A percentile compares a stretch with the other conserved stretches of the same genome.
These are phyloP conservation scores for Ibycter americanus DNA, from an alignment of 2,797 vertebrate genomes.

Conservation along the genomic window DNA sequence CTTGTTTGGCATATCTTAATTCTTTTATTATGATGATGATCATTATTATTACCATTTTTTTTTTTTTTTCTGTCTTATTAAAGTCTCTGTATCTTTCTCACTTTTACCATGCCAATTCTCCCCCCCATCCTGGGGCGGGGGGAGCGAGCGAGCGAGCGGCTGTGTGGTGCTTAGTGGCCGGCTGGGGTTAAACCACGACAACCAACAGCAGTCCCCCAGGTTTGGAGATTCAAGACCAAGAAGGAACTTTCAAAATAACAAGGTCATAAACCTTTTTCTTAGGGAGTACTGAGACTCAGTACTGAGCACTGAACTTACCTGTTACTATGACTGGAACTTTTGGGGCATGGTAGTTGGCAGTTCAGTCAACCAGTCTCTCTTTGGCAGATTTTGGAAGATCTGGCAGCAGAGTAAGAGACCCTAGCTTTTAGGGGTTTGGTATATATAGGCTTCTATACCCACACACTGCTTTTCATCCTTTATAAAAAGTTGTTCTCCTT, in stretches of 20 bases:
- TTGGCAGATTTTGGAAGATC: not conserved
- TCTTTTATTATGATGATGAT: too few relatives aligned
- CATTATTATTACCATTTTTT: too few relatives aligned
- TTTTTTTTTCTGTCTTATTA: too few relatives aligned
- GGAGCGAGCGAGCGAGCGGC: too few relatives aligned
- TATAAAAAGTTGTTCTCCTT: slow-evolving; percentile 26
- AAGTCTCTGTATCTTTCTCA: too few relatives aligned
- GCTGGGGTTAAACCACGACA: too few relatives aligned
- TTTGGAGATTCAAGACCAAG: not conserved
- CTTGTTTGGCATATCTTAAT: too few relatives aligned
- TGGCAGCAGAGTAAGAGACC: not conserved
- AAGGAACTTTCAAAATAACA: not conserved
- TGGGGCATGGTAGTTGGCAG: not conserved
- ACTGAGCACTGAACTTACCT: not conserved
- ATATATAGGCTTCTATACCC: not conserved
- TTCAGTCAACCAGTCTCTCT: not conserved
- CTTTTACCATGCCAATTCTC: too few relatives aligned
- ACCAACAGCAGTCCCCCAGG: not conserved
- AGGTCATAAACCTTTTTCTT: not conserved
- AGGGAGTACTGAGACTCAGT: not conserved
- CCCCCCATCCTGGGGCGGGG: too few relatives aligned
- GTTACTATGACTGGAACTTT: not conserved
- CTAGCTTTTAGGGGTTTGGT: accelerated
- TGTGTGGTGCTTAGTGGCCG: too few relatives aligned
- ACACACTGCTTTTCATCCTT: not conserved